Percentiles rank a stretch among this genome's conserved stretches.
phyloP scores from a whole-genome alignment of 1,140 invertebrate genomes.

The Bombus pyrosoma region DNA sequence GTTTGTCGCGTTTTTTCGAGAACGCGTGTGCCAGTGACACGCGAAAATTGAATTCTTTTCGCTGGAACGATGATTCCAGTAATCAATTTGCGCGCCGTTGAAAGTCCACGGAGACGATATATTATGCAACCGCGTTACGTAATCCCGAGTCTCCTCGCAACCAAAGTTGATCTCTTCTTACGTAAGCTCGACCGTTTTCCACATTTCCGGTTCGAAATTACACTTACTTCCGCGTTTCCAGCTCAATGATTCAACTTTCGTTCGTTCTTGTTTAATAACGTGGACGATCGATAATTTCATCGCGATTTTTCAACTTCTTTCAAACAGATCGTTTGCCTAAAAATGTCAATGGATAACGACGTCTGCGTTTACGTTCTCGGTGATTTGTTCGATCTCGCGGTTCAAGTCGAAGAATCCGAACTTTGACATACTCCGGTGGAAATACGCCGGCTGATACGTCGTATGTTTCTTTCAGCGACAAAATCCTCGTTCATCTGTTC shows the following conservation, averaged over 20 bases:
- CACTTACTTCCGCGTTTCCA: too few species aligned
- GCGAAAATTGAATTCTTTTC: slow-evolving; percentile 7
- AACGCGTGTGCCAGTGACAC: neutral
- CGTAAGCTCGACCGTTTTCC: neutral
- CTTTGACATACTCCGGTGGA: too few species aligned
- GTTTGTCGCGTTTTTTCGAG: neutral
- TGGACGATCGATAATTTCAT: neutral
- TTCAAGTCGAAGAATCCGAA: too few species aligned
- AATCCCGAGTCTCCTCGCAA: neutral
- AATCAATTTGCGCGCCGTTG: slow-evolving; percentile 14
- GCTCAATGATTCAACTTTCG: neutral
- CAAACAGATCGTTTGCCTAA: neutral
- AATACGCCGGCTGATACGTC: neutral
- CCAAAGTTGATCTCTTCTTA: slow-evolving; percentile 5
- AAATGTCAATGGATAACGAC: neutral
- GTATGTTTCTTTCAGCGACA: neutral
- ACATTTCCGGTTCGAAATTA: slow-evolving; percentile 15
- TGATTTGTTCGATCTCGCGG: too few species aligned
- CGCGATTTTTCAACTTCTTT: neutral
- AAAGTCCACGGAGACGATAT: slow-evolving; percentile 1
- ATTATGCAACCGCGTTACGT: slow-evolving; percentile 25
- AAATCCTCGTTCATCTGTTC: neutral
- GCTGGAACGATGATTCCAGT: neutral
- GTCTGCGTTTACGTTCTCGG: too few species aligned
- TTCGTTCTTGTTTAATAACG: neutral